Evolutionary conservation across 2,113 vertebrate genomes (phyloP).

Genomic region (Myotis yumanensis): DNA sequence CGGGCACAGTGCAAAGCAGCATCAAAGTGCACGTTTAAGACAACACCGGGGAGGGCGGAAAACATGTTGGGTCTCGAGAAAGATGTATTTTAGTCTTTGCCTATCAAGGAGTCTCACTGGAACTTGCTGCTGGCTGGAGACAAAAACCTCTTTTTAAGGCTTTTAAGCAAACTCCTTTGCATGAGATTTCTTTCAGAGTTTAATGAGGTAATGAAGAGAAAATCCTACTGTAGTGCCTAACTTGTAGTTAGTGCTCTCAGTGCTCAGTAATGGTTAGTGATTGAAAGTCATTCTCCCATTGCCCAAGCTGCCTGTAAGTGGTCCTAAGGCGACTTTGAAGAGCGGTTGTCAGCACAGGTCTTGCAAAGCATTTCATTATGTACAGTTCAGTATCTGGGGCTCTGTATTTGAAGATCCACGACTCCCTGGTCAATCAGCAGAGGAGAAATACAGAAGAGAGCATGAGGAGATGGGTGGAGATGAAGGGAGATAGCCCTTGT

Average conservation of each 20-base stretch:
- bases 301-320: no score
- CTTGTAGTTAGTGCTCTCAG: not conserved
- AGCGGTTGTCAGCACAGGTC: not conserved
- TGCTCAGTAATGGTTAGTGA: not conserved
- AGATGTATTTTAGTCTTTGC: not conserved
- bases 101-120: not conserved
- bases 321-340: not conserved
- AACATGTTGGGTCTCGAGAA: not conserved
- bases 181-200: not conserved
- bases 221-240: not conserved
- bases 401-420: not conserved
- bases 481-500: not conserved
- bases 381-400: not conserved
- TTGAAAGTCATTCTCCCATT: not conserved
- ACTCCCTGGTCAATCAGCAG: not conserved
- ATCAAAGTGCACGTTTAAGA: not conserved
- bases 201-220: not conserved
- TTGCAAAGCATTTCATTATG: not conserved
- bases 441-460: not conserved
- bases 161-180: not conserved
- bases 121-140: not conserved
- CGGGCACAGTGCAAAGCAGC: not conserved
- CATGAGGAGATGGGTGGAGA: not conserved
- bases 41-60: not conserved
- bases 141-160: not conserved